phyloP scores from a whole-genome alignment of 2,113 vertebrate genomes.

The Polypterus senegalus region DNA sequence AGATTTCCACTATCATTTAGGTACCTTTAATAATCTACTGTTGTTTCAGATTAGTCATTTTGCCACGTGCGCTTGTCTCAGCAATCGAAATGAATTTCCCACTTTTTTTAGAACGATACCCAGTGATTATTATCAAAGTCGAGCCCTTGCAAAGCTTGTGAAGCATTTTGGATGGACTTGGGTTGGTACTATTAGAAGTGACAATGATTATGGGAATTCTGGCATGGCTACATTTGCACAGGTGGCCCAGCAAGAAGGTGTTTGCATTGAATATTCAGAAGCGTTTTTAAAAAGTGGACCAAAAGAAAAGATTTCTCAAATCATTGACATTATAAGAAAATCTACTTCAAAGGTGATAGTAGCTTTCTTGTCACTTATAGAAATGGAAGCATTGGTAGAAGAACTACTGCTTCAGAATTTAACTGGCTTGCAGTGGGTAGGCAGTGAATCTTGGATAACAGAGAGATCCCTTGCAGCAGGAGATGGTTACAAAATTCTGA shows the following conservation, averaged over 20 bases:
- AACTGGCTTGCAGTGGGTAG: constrained; percentile 57
- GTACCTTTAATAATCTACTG: no score
- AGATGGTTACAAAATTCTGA: constrained; percentile 40
- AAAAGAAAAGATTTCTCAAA: constrained; percentile 32
- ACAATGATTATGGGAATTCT: constrained; percentile 49
- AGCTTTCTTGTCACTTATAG: constrained; percentile 46
- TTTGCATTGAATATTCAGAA: constrained; percentile 50
- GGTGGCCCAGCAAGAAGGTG: constrained; percentile 37
- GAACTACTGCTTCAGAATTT: constrained; percentile 49
- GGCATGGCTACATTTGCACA: constrained; percentile 44
- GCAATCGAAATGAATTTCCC: constrained; percentile 46
- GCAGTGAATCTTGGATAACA: constrained; percentile 53
- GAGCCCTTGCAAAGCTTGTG: constrained; percentile 51
- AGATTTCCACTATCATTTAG: no score
- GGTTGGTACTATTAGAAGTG: constrained; percentile 51
- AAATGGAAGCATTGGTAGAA: constrained; percentile 48
- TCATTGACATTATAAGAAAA: constrained; percentile 44
- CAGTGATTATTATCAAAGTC: constrained; percentile 49
- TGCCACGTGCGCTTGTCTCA: constrained; percentile 51
- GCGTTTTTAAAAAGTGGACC: constrained; percentile 43
- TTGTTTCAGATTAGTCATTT: constrained; percentile 48
- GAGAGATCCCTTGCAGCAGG: constrained; percentile 34
- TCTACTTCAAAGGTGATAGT: constrained; percentile 49
- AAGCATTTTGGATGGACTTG: constrained; percentile 50
- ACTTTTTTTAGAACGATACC: constrained; percentile 55